These are phyloP conservation scores for Brachyrhaphis roseni DNA, from an alignment of 2,797 vertebrate genomes.

Conservation along the genomic window DNA sequence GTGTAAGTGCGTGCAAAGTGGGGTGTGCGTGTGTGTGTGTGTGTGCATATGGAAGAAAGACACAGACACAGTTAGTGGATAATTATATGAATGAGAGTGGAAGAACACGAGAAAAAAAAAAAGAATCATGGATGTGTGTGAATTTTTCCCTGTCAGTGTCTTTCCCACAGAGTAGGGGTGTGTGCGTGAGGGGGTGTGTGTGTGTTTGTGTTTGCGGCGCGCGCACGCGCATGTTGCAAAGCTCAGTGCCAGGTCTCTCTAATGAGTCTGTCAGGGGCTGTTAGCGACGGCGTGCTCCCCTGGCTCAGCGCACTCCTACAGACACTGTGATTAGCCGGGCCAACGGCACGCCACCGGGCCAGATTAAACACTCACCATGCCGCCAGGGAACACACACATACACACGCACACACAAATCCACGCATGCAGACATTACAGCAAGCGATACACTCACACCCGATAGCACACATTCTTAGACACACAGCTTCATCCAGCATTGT, in stretches of 20 bases:
- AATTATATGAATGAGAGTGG: conserved; percentile 62
- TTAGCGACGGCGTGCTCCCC: conserved; percentile 79
- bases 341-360: conserved; percentile 82
- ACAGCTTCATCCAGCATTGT: conserved; percentile 66
- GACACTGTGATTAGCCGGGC: conserved; percentile 83
- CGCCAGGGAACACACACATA: conserved; percentile 71
- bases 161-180: conserved; percentile 63
- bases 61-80: conserved; percentile 38
- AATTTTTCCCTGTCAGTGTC: conserved; percentile 69
- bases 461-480: conserved; percentile 49
- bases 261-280: conserved; percentile 84
- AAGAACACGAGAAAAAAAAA: conserved; percentile 36
- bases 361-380: conserved; percentile 82
- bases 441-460: conserved; percentile 37
- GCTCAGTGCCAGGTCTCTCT: conserved; percentile 82
- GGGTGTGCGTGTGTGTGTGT: conserved; percentile 18
- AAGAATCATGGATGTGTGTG: conserved; percentile 53
- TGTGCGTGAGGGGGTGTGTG: conserved; percentile 27
- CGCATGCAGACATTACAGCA: conserved; percentile 43
- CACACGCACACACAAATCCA: conserved; percentile 23
- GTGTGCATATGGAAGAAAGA: conserved; percentile 31
- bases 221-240: conserved; percentile 54
- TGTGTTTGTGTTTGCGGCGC: conserved; percentile 22
- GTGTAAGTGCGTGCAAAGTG: conserved; percentile 14
- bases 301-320: conserved; percentile 75